These are phyloP conservation scores for Aplodontia rufa DNA, from an alignment of 2,113 vertebrate genomes.

Conservation along the genomic window DNA sequence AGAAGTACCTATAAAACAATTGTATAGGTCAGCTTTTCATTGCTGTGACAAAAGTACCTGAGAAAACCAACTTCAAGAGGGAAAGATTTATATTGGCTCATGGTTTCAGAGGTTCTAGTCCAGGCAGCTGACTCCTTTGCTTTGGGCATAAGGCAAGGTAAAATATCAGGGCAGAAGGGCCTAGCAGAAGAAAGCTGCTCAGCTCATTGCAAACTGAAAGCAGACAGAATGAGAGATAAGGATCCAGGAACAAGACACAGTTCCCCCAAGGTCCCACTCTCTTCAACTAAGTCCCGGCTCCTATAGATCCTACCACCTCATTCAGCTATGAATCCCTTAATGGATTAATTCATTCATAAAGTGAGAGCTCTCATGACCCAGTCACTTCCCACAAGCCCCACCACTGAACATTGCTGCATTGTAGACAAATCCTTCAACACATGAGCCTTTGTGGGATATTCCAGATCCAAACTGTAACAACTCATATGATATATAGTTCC, in stretches of 20 bases:
- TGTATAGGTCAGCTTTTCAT: background rate
- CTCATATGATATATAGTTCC: background rate
- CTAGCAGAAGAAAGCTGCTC: background rate
- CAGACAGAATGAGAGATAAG: background rate
- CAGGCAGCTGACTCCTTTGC: background rate
- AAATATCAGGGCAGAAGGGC: background rate
- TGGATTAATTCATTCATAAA: background rate
- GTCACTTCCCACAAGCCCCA: background rate
- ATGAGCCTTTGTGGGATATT: background rate
- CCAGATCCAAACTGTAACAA: background rate
- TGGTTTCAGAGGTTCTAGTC: background rate
- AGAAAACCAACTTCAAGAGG: background rate
- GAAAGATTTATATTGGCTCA: background rate
- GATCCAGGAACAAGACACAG: background rate
- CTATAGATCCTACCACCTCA: background rate
- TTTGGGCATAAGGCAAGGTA: background rate
- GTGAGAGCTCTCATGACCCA: background rate
- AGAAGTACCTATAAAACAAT: background rate
- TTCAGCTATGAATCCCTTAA: background rate
- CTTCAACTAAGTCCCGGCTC: background rate
- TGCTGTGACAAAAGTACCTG: background rate
- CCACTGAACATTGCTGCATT: background rate
- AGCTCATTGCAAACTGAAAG: background rate
- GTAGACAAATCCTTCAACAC: background rate
- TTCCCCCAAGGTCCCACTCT: background rate